A percentile compares a stretch with the other conserved stretches of the same genome.
Conservation (phyloP, 2,113 vertebrate species). For the Microcebus ravelobensis region DNA sequence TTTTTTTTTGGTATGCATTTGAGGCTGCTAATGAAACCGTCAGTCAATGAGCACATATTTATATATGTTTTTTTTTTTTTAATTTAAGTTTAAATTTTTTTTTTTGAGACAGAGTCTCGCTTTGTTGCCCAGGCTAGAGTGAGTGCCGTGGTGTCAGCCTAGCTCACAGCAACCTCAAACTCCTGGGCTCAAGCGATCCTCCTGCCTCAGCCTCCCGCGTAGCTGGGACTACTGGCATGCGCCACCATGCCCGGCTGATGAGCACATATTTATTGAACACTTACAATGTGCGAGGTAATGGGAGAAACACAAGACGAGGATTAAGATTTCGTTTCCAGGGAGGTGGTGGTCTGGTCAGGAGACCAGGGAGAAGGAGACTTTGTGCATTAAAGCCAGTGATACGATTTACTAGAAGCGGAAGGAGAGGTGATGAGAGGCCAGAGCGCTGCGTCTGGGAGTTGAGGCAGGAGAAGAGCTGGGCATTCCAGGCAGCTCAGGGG, state of each 20-base stretch:
- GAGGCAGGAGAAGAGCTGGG: fast-evolving
- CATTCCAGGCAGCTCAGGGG: background rate
- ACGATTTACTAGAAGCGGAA: background rate
- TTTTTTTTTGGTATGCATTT: background rate
- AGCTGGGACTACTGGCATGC: no score
- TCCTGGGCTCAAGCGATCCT: no score
- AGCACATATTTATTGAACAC: background rate
- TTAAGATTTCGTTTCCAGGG: background rate
- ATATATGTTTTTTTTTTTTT: background rate
- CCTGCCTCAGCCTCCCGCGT: no score
- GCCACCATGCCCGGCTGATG: no score
- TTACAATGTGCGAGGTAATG: no score
- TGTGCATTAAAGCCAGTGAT: background rate
- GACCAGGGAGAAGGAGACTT: background rate
- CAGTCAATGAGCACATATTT: background rate
- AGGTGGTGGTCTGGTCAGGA: background rate
- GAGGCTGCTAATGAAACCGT: background rate
- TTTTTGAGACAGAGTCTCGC: no score
- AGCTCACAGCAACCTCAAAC: no score
- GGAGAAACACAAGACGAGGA: background rate
- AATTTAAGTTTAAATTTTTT: no score
- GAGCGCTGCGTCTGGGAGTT: fast-evolving
- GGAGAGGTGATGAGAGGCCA: background rate
- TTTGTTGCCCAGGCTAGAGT: no score
- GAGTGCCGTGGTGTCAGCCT: no score